These are phyloP conservation scores for Taenioides sp. DNA, from an alignment of 2,797 vertebrate species.

Conservation along the genomic window DNA sequence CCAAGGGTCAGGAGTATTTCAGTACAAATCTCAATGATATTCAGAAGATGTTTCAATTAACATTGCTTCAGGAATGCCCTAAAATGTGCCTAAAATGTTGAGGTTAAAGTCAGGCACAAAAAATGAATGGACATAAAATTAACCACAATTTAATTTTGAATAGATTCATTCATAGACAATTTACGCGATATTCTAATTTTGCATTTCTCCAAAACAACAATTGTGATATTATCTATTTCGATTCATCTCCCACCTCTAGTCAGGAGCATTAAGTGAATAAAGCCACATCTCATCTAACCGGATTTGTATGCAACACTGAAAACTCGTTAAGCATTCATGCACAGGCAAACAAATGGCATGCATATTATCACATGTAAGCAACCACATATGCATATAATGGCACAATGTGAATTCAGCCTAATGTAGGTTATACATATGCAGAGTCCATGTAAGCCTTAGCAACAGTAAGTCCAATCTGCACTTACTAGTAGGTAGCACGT, in stretches of 20 bases:
- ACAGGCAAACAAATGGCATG: slow-evolving; percentile 58
- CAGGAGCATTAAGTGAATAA: slow-evolving; percentile 60
- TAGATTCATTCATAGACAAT: not conserved
- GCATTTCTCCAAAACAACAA: too few relatives aligned
- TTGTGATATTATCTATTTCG: too few relatives aligned
- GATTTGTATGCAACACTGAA: slow-evolving; percentile 59
- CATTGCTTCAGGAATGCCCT: too few relatives aligned
- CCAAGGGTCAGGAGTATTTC: too few relatives aligned
- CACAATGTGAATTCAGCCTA: slow-evolving; percentile 25
- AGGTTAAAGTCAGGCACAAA: too few relatives aligned
- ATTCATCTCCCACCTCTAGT: slow-evolving; percentile 23
- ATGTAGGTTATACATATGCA: slow-evolving; percentile 9
- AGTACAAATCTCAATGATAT: too few relatives aligned
- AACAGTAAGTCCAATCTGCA: too few relatives aligned
- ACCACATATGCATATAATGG: slow-evolving; percentile 26
- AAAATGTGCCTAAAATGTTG: too few relatives aligned
- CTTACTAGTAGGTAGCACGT: not conserved
- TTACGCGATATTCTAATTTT: not conserved
- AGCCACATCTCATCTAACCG: slow-evolving; percentile 50
- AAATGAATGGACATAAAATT: too few relatives aligned
- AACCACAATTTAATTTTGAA: too few relatives aligned
- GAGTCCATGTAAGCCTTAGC: not conserved
- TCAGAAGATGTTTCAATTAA: too few relatives aligned
- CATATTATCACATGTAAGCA: slow-evolving; percentile 34
- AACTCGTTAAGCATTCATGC: slow-evolving; percentile 60